Conservation (phyloP, 2,113 vertebrate genomes). For the Tyto alba region DNA sequence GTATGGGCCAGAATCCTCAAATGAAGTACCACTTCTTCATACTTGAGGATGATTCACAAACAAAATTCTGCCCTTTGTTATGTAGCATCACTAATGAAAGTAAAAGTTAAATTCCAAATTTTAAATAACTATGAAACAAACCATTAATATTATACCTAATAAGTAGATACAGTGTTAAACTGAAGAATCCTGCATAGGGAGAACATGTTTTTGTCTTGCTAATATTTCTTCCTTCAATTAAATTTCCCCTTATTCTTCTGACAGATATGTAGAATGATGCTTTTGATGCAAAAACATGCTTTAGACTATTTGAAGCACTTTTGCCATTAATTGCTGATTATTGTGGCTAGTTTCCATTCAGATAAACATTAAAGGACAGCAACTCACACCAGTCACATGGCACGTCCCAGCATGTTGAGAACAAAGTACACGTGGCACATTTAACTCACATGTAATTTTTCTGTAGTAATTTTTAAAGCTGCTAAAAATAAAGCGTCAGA, state of each 20-base stretch:
- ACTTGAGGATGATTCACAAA: background rate
- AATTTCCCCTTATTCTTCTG: background rate
- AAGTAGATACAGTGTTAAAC: background rate
- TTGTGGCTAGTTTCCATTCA: background rate
- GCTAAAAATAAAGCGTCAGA: slow-evolving; percentile 35
- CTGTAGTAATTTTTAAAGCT: slow-evolving; percentile 46
- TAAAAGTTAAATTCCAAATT: background rate
- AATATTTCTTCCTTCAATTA: background rate
- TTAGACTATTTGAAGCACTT: background rate
- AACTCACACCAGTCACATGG: background rate
- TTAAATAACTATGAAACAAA: background rate
- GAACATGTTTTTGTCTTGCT: background rate
- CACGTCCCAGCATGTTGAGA: background rate
- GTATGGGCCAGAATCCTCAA: background rate
- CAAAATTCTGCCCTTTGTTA: background rate
- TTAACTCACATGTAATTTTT: background rate
- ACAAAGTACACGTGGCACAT: background rate
- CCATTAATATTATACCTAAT: background rate
- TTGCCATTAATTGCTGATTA: background rate
- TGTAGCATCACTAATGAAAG: background rate
- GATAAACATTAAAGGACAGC: background rate
- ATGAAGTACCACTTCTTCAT: background rate
- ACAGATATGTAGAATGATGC: background rate
- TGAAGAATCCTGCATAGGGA: background rate
- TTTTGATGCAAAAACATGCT: background rate